Evolutionary conservation across 1,140 invertebrate genomes (phyloP), one percentile per base, ranked within the genome.

Genomic region (Oedothorax gibbosus): DNA sequence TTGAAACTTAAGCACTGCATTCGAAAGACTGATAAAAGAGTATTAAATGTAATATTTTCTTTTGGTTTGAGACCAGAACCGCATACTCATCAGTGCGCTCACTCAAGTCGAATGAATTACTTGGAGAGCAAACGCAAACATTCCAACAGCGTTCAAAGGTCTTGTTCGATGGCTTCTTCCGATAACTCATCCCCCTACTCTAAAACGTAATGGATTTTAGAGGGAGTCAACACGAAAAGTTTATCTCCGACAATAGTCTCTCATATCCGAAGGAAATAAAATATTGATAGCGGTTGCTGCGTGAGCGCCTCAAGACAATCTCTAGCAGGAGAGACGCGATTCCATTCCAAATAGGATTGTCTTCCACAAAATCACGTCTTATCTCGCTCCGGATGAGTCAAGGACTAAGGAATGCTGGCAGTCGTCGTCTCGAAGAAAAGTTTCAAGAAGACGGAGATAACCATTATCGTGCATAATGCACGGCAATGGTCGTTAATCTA

Each of bases 191-290:
- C 69, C 69, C 15, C 69, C 53, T 21, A 9, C 51, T 60, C 75
- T 18, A 51, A 71, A 64, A 77, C 60, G 75, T 77, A 77, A 77
- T 77, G 75, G 75, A 77, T 77, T 77, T 77, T 77, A 77, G 75
- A 77, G 75, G 60, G 75, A 77, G 75, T 77, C 75, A 77, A 77
- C 75, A 77, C 57, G 60, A 65, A 50, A 49, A 62, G 35, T 65
- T 77, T 77, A 77, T 77, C 75, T 77, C 75, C 57, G 49, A 65
- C 75, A 77, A 77, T 51, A 53, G 72, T 75, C 54, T 77, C 49
- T 54, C 14, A 53, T 50, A 77, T 62, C 72, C 60, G 18, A 56
- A 57, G 15, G 72, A 57, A 75, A 77, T 77, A 77, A 77, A 77
- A 77, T 77, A 77, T 77, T 77, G 75, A 77, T 65, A 77, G 60